Evolutionary conservation across 2,797 vertebrate species (phyloP), one percentile per base, ranked within the genome.

Genomic region (Loris lydekkerianus): DNA sequence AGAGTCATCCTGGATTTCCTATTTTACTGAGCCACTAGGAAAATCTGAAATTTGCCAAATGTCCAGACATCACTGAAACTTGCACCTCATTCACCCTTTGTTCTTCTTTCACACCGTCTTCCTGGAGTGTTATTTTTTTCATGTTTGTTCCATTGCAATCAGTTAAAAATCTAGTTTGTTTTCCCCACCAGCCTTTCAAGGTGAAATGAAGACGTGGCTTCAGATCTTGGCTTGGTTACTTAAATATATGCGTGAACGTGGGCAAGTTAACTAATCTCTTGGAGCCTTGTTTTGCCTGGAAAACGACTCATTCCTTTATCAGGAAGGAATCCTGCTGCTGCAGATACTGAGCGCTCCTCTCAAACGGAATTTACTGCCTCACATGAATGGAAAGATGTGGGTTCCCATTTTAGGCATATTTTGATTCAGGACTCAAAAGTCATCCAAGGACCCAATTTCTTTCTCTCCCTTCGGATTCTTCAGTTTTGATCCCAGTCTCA

Each of bases 31-130:
- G 27, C 5, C 61, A 29, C 11, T 53, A 53, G 82, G 37, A 87
- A 92, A 91, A 76, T 46, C 40, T 53, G 27, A 49, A 67, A 84
- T 91, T 75, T 94, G 46, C 31, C 72, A 46, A 94, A 61, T 27
- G 37, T 83, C 23, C 43, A 37, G 37, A 60, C 53, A 40, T 65
- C 49, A 10, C 1, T 60, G 56, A 34, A 27, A 15, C 43, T 46
- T 69, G 23, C 46, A 8, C 11, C 10, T 56, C 29, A 10, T 31
- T 43, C n/a, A 37, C 56, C 56, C 89, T 61, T 34, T 58, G 31
- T 27, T 7, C 10, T 88, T 40, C 34, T 7, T 65, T 93, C 6
- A 1, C 43, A 23, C 25, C 17, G 10, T 67, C 23, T 89, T 91
- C 43, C 25, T 63, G 8, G 14, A 2, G 18, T 72, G 15, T 43